Evolutionary conservation across 2,888 invertebrate genomes (phyloP), one percentile per base, ranked within the genome.

Genomic region (Chironomus riparius): DNA sequence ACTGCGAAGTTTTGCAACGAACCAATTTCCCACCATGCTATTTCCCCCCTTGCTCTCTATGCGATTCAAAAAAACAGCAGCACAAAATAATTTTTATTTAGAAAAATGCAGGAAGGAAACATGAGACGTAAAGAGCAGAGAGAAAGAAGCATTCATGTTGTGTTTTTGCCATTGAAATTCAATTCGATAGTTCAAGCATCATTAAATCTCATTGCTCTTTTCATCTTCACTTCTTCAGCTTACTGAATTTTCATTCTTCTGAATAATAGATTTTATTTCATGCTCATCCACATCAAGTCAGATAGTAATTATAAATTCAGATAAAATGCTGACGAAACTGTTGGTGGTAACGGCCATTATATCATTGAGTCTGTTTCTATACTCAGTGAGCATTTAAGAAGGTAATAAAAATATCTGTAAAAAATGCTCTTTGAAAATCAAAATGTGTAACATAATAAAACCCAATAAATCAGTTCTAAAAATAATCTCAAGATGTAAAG

Each of bases 151-250:
- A 72, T 56, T 56, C 50, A 72, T 56, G 38, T 50, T 50, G 62
- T 50, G 50, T 38, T 15, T 50, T 61, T 72, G 72, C 72, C 61
- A 72, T 72, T 72, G 72, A 72, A 72, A 72, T 72, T 72, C 62
- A 72, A 72, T 72, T 72, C 72, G 13, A 72, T 65, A 65, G 61
- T 62, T 72, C 28, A 61, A 50, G 72, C 61, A 61, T 61, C 61
- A 72, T 61, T 61, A 72, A 62, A 62, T 56, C 56, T 56, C 38
- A 38, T 38, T 38, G 38, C 38, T 38, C 38, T 38, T 38, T 38
- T 38, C 38, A 38, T 38, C n/a, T 56, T 56, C 56, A 56, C 56
- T 2, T n/a, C n/a, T n/a, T 38, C 38, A 38, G 38, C 38, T 38
- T 56, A 56, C 56, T 56, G 56, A 56, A n/a, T 56, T 56, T 38